phyloP scores from a whole-genome alignment of 2,797 vertebrate genomes.

The Bucorvus abyssinicus region DNA sequence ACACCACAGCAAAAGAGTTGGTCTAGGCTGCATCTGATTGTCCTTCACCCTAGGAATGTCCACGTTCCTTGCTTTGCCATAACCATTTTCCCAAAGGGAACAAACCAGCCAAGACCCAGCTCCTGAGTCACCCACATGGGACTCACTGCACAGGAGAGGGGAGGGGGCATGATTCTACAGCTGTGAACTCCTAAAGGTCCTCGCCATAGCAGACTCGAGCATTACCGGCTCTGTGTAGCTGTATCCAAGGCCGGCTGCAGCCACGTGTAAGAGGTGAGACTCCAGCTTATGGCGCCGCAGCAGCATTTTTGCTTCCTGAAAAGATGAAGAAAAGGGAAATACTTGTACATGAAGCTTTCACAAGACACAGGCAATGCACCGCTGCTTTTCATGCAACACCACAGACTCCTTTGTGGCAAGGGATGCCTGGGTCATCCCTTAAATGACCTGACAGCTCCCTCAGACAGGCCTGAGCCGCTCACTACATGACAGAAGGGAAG shows the following conservation, averaged over 20 bases:
- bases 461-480: background rate
- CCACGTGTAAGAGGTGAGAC: constrained; percentile 84
- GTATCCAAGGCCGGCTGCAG: constrained; percentile 83
- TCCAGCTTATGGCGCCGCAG: constrained; percentile 87
- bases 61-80: background rate
- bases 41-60: background rate
- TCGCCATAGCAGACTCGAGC: background rate
- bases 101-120: background rate
- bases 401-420: accelerated
- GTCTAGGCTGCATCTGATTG: background rate
- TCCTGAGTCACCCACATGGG: background rate
- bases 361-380: background rate
- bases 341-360: background rate
- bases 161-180: background rate
- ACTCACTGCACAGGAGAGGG: background rate
- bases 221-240: constrained; percentile 87
- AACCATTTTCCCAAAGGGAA: background rate
- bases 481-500: background rate
- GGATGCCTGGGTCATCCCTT: background rate
- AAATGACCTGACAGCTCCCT: too few relatives aligned
- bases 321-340: background rate
- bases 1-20: background rate
- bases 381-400: background rate
- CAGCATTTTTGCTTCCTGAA: constrained; percentile 82
- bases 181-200: background rate